Percentiles rank a stretch among this genome's conserved stretches.
phyloP scores from a whole-genome alignment of 2,797 vertebrate genomes.

The Kryptopterus vitreolus region DNA sequence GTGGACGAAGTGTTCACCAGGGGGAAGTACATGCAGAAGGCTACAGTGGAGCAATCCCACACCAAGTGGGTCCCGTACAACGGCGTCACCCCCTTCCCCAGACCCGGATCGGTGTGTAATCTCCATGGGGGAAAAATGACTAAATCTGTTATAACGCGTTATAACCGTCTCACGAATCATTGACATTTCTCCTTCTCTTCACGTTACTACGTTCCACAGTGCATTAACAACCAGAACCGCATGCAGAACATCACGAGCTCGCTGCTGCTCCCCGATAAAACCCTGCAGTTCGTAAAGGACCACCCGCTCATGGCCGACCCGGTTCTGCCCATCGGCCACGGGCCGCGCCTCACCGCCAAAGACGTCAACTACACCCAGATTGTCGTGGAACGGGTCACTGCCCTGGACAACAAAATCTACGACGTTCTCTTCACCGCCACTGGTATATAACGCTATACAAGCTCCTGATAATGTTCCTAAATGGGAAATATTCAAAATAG shows the following conservation, averaged over 20 bases:
- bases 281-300: constrained; percentile 92
- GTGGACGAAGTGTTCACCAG: constrained; percentile 90
- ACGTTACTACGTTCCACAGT: constrained; percentile 74
- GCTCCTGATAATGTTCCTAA: neutral
- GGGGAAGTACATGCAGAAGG: constrained; percentile 97
- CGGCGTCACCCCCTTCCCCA: constrained; percentile 83
- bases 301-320: constrained; percentile 96
- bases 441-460: constrained; percentile 67
- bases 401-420: constrained; percentile 82
- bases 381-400: constrained; percentile 85
- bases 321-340: constrained; percentile 81
- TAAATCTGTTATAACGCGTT: no score
- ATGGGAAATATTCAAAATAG: no score
- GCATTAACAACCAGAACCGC: constrained; percentile 83
- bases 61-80: constrained; percentile 96
- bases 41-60: constrained; percentile 92
- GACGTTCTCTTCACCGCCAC: constrained; percentile 92
- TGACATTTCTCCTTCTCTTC: neutral
- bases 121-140: neutral
- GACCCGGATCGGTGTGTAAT: constrained; percentile 90
- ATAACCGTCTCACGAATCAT: no score
- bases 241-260: constrained; percentile 85
- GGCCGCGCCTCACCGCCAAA: constrained; percentile 84
- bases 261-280: constrained; percentile 90
- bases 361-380: constrained; percentile 94